phyloP scores from a whole-genome alignment of 2,888 invertebrate species.

The Stenurella melanura region DNA sequence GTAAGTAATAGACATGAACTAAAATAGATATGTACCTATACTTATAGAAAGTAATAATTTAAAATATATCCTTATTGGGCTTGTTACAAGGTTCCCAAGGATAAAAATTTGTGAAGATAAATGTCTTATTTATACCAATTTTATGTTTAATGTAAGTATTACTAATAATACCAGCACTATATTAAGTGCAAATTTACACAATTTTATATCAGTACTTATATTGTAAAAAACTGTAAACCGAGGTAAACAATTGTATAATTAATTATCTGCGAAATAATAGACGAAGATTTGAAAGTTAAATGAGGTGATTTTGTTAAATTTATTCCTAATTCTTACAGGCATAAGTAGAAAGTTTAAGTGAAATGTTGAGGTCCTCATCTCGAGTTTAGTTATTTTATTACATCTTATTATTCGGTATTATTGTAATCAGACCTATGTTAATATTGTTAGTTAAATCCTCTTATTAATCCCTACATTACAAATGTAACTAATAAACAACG shows the following conservation, averaged over 20 bases:
- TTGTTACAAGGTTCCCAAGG: neutral
- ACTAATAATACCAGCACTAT: neutral
- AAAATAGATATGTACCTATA: too few species aligned
- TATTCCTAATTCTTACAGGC: neutral
- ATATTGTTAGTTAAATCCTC: neutral
- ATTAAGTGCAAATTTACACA: constrained; percentile 23
- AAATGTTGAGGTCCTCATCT: neutral
- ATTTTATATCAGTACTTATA: neutral
- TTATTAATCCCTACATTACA: neutral
- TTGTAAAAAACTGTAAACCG: neutral
- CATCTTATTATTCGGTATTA: neutral
- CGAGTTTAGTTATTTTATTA: neutral
- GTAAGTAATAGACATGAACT: too few species aligned
- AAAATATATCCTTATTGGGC: neutral
- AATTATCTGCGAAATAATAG: neutral
- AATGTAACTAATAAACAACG: too few species aligned
- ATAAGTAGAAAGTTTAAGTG: neutral
- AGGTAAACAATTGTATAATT: neutral
- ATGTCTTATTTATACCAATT: neutral
- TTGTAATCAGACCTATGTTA: neutral
- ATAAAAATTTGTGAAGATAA: too few species aligned
- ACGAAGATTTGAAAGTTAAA: neutral
- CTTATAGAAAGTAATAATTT: neutral
- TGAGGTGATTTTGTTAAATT: neutral
- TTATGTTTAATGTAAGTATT: neutral